Percentiles rank a stretch among this genome's conserved stretches.
These are phyloP conservation scores for Plutella xylostella DNA, from an alignment of 2,888 invertebrate genomes.

Conservation along the genomic window DNA sequence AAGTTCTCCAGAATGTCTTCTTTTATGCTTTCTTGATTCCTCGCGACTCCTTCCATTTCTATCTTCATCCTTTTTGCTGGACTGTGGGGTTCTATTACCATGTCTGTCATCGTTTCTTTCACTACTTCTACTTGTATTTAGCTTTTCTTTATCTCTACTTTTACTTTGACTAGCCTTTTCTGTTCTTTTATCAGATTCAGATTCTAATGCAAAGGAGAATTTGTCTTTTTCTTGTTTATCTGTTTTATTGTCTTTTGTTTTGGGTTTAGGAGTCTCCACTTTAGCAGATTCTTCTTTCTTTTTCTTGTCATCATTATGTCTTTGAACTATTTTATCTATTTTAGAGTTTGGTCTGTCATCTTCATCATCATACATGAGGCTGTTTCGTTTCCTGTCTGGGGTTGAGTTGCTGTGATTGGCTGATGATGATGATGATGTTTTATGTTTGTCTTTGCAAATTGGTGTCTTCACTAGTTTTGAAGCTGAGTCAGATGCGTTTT, in stretches of 20 bases:
- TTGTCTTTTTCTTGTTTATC: conserved; percentile 7
- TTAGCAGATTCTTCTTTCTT: conserved; percentile 14
- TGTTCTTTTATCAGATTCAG: background rate
- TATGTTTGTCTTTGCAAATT: conserved; percentile 24
- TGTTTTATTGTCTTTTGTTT: background rate
- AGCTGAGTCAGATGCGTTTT: conserved; percentile 34
- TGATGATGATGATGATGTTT: background rate
- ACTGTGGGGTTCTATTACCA: background rate
- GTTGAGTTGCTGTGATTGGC: conserved; percentile 13
- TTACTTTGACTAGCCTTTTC: conserved; percentile 9
- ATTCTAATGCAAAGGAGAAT: too few relatives aligned
- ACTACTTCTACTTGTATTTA: conserved; percentile 6
- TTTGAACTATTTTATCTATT: conserved; percentile 48
- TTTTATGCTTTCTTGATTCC: too few relatives aligned
- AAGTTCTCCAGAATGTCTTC: too few relatives aligned
- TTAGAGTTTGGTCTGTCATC: conserved; percentile 44
- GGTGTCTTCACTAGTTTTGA: conserved; percentile 39
- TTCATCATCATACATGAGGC: conserved; percentile 58
- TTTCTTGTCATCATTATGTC: conserved; percentile 36
- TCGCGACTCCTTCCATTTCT: background rate
- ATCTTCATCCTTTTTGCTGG: conserved; percentile 9
- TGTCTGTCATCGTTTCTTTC: background rate
- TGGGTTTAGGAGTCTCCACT: too few relatives aligned
- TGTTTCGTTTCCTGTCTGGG: conserved; percentile 33
- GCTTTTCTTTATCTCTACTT: conserved; percentile 11